Evolutionary conservation across 1,140 invertebrate species (phyloP).

Genomic region (Calephelis virginiensis): DNA sequence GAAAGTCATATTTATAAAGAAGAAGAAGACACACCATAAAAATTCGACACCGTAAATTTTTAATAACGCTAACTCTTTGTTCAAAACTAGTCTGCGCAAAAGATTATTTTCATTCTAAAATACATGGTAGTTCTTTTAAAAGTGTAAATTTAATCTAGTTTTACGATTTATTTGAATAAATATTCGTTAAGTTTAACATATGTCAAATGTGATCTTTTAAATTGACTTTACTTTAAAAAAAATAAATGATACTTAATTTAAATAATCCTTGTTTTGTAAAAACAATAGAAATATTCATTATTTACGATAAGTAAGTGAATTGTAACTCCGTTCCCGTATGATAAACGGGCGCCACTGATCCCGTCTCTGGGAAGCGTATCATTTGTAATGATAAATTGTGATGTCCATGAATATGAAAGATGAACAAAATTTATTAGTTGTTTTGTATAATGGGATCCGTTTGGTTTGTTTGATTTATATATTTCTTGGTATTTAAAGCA

Average conservation of each 20-base stretch:
- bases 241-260: background rate
- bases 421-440: slow-evolving; percentile 22
- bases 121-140: too few relatives aligned
- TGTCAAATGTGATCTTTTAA: too few relatives aligned
- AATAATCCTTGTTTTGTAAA: background rate
- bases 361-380: slow-evolving; percentile 29
- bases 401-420: slow-evolving; percentile 22
- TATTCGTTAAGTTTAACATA: too few relatives aligned
- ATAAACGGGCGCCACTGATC: slow-evolving; percentile 35
- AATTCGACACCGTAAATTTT: too few relatives aligned
- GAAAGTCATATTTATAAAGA: too few relatives aligned
- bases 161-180: too few relatives aligned
- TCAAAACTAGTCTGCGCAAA: too few relatives aligned
- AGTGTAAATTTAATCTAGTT: too few relatives aligned
- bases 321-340: slow-evolving; percentile 34
- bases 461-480: background rate
- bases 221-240: background rate
- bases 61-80: too few relatives aligned
- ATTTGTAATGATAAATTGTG: slow-evolving; percentile 46
- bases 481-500: too few relatives aligned
- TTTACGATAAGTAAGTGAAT: slow-evolving; percentile 35
- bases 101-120: too few relatives aligned
- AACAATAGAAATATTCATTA: slow-evolving; percentile 20
- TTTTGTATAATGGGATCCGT: slow-evolving; percentile 2
- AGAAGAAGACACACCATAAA: too few relatives aligned